A percentile compares a stretch with the other conserved stretches of the same genome.
Conservation (phyloP, 2,888 invertebrate species). For the Tenthredo amoena region DNA sequence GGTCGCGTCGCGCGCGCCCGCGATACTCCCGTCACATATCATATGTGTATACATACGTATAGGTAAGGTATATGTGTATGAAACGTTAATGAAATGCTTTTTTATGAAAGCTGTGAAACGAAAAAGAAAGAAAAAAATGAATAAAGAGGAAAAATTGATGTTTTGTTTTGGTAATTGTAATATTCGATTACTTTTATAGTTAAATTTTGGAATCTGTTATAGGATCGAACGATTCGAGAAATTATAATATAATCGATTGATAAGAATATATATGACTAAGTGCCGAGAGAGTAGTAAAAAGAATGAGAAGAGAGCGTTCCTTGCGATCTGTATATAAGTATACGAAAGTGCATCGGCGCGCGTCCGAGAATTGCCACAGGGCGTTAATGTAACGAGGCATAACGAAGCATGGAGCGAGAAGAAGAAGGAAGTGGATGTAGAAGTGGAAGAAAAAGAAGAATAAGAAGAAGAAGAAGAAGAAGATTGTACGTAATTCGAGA, state of each 20-base stretch:
- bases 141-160: no score
- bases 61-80: background rate
- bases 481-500: slow-evolving; percentile 20
- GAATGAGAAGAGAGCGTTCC: background rate
- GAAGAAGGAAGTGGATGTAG: background rate
- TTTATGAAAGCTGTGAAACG: background rate
- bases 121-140: background rate
- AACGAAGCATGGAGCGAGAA: slow-evolving; percentile 11
- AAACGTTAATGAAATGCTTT: background rate
- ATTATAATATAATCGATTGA: no score
- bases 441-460: background rate
- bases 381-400: slow-evolving; percentile 38
- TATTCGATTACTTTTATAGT: no score
- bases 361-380: slow-evolving; percentile 40
- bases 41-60: background rate
- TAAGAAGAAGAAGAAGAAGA: background rate
- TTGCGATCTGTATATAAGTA: background rate
- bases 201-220: no score
- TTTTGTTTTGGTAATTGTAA: no score
- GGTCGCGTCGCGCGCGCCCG: background rate
- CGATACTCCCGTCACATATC: background rate
- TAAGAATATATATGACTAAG: background rate
- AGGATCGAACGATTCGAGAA: no score
- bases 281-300: background rate
- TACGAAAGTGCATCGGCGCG: background rate